Base-by-base conservation (phyloP, 2,113 vertebrate genomes). In the Grantiella picta region DNA sequence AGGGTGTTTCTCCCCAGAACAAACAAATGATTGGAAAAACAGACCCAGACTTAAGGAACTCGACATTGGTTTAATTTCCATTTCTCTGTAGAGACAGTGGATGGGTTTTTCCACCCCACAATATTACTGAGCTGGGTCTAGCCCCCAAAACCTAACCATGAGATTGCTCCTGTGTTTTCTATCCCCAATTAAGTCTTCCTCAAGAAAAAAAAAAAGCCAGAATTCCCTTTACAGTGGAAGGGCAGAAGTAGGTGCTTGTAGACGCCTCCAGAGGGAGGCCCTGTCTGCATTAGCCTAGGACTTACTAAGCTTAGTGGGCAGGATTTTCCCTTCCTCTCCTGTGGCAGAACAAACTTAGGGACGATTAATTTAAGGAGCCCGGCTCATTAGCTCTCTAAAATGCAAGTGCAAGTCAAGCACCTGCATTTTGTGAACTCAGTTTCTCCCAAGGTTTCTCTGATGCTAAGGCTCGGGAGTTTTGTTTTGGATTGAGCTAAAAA, bases 191-290 rank as follows among this genome's bases (percentile, higher is more conserved):
- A 66, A 80, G 12, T 2, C 6, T 19, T 52, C 14, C 23, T 44
- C 18, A 56, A 54, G 45, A 27, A 61, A 61, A 22, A 49, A 33
- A 25, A 49, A 33, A 25, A 1, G 7, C 11, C n/a, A 52, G 22
- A 65, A 71, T 79, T 93, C 52, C 15, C 11, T 84, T 68, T 49
- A 9, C 5, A 79, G 29, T 10, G 31, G 9, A 44, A 72, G 24
- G 61, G 52, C 8, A 86, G 94, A 56, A 69, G 92, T 84, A 95
- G 80, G 80, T 94, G 71, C 96, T 86, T 63, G 33, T 8, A 69
- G 64, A 95, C 71, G 82, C 96, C 96, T 97, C 94, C 95, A 96
- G 96, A 95, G 96, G 96, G 96, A 97, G 95, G 90, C 94, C 94
- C 95, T 93, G 96, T 33, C 95, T 97, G 82, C 33, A 0, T 73